A percentile compares a stretch with the other conserved stretches of the same genome.
phyloP scores from a whole-genome alignment of 2,113 vertebrate species.

The Cyanistes caeruleus region DNA sequence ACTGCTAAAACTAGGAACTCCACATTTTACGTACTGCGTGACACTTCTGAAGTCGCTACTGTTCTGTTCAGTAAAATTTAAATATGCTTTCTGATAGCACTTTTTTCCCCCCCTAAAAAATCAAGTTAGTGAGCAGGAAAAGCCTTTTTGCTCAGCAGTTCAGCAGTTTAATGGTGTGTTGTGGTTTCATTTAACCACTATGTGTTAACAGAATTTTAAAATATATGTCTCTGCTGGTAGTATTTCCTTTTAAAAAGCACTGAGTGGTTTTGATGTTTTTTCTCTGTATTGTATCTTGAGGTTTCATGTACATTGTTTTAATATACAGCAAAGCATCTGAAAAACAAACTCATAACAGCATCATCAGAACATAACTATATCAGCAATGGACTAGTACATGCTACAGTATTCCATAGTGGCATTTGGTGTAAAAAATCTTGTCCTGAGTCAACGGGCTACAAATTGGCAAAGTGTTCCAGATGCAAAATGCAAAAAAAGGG shows the following conservation, averaged over 20 bases:
- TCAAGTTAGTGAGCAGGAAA: neutral
- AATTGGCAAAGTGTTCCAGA: neutral
- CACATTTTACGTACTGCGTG: neutral
- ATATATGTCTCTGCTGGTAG: neutral
- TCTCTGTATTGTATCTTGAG: neutral
- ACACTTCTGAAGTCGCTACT: neutral
- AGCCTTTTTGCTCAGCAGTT: neutral
- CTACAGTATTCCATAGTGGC: neutral
- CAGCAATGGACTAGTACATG: neutral
- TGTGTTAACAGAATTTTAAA: neutral
- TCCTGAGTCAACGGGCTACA: neutral
- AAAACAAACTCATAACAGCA: neutral
- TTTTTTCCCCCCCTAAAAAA: neutral
- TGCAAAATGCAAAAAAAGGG: neutral
- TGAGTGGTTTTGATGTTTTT: neutral
- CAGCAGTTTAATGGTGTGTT: neutral
- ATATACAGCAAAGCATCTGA: neutral
- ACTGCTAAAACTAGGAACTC: neutral
- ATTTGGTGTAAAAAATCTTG: neutral
- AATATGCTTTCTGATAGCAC: neutral
- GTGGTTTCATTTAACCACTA: neutral
- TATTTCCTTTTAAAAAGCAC: conserved; percentile 14
- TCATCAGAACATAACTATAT: conserved; percentile 11
- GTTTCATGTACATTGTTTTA: neutral
- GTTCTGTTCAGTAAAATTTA: neutral